These are phyloP conservation scores for Drosophila neocordata DNA, from an alignment of 1,140 invertebrate genomes.

Conservation along the genomic window DNA sequence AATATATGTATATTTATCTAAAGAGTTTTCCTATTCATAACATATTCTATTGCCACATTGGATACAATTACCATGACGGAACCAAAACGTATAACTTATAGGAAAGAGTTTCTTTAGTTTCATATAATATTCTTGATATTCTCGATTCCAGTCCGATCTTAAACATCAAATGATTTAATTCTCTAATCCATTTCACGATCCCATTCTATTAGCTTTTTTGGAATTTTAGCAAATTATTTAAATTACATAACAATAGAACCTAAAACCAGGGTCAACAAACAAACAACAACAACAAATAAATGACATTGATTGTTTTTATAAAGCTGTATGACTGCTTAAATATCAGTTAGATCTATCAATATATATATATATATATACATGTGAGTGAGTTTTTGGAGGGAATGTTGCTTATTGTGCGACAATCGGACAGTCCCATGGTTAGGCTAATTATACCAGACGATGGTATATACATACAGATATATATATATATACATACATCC, in stretches of 20 bases:
- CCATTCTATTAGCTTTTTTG: neutral
- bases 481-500: neutral
- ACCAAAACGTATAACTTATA: too few species aligned
- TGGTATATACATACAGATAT: neutral
- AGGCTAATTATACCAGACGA: conserved; percentile 32
- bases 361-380: neutral
- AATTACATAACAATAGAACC: conserved; percentile 28
- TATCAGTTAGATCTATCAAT: conserved; percentile 65
- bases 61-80: too few species aligned
- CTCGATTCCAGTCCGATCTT: too few species aligned
- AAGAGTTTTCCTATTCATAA: too few species aligned
- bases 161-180: too few species aligned
- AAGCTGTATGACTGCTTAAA: conserved; percentile 56
- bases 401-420: conserved; percentile 9
- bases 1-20: too few species aligned
- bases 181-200: neutral
- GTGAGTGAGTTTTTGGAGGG: conserved; percentile 8
- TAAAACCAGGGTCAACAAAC: conserved; percentile 48
- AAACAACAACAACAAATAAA: conserved; percentile 38
- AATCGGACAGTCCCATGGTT: conserved; percentile 17
- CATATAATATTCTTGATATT: too few species aligned
- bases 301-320: conserved; percentile 61
- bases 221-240: conserved; percentile 49
- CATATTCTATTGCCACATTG: too few species aligned
- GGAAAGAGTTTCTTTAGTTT: too few species aligned